phyloP scores from a whole-genome alignment of 2,888 invertebrate species.

The Catonia carolina region DNA sequence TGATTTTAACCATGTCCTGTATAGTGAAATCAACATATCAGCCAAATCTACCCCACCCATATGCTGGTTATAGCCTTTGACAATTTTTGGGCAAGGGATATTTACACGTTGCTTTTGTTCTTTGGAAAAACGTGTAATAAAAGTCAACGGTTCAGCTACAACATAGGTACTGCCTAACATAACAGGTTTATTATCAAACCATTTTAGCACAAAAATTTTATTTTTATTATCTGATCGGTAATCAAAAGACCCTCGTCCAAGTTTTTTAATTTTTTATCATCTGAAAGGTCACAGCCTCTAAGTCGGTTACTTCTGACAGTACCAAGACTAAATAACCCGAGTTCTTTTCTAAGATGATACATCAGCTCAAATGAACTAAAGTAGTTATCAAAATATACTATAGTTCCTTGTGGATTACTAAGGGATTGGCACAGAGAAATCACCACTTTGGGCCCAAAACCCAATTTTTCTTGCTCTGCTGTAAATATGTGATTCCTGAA shows the following conservation, averaged over 20 bases:
- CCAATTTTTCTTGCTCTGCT: constrained; percentile 31
- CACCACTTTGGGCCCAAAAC: constrained; percentile 37
- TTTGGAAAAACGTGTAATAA: constrained; percentile 21
- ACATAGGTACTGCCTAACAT: constrained; percentile 28
- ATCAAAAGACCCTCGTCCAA: constrained; percentile 26
- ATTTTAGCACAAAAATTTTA: constrained; percentile 30
- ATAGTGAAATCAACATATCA: constrained; percentile 18
- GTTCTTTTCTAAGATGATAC: constrained; percentile 22
- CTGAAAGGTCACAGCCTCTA: constrained; percentile 17
- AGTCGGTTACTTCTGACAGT: constrained; percentile 26
- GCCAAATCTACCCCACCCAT: constrained; percentile 14
- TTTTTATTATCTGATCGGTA: constrained; percentile 23
- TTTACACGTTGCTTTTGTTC: constrained; percentile 13
- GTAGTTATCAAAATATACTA: constrained; percentile 35
- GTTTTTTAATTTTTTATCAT: constrained; percentile 27
- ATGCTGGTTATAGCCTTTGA: constrained; percentile 7
- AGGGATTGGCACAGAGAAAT: constrained; percentile 34
- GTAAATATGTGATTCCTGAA: constrained; percentile 33
- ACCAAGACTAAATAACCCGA: constrained; percentile 26
- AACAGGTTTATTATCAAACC: constrained; percentile 33
- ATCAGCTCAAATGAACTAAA: constrained; percentile 26
- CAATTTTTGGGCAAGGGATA: constrained; percentile 5
- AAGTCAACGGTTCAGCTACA: constrained; percentile 20
- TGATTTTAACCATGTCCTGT: constrained; percentile 3
- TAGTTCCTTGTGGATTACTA: constrained; percentile 18